These are phyloP conservation scores for Thunnus maccoyii DNA, from an alignment of 2,113 vertebrate genomes.

Conservation along the genomic window DNA sequence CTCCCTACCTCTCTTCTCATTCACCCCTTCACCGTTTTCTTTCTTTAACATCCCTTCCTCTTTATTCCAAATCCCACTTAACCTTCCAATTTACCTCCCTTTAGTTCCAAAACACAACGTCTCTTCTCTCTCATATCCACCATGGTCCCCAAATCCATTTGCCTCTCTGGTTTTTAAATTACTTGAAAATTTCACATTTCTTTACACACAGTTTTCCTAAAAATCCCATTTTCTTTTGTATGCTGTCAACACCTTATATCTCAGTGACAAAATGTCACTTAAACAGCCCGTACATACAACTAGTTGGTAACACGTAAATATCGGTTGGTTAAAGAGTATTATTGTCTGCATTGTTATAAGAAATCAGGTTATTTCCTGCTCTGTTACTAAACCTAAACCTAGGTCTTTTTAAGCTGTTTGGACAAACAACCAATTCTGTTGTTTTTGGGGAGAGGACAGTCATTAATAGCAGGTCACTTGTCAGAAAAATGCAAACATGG, in stretches of 20 bases:
- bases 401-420: no score
- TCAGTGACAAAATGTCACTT: no score
- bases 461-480: no score
- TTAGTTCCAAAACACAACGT: conserved; percentile 44
- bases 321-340: no score
- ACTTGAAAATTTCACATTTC: conserved; percentile 10
- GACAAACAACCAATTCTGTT: neutral
- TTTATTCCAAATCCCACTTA: conserved; percentile 59
- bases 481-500: no score
- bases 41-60: conserved; percentile 17
- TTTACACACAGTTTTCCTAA: neutral
- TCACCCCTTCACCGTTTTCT: conserved; percentile 5
- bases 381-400: no score
- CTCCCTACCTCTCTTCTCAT: conserved; percentile 30
- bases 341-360: neutral
- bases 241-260: neutral
- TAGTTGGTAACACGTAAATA: neutral
- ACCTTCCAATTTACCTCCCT: conserved; percentile 48
- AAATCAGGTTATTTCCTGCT: no score
- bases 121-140: conserved; percentile 24
- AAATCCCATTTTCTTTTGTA: neutral
- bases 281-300: neutral
- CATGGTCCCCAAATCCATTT: conserved; percentile 20
- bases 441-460: neutral
- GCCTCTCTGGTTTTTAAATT: conserved; percentile 13